Conservation (phyloP, 2,888 invertebrate genomes). For the Ceraclea dissimilis region DNA sequence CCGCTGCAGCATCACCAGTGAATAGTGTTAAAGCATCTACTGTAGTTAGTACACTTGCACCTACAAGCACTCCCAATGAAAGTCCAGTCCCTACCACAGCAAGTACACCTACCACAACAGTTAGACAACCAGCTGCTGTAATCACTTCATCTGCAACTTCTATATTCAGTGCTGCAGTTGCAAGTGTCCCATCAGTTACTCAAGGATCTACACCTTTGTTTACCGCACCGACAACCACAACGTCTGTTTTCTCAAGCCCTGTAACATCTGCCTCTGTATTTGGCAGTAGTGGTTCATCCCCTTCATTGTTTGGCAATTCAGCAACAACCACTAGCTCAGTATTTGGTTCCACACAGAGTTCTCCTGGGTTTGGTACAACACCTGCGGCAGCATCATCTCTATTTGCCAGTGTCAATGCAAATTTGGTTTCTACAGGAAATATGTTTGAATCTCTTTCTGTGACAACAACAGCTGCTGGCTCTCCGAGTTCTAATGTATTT, state of each 20-base stretch:
- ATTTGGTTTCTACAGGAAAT: slow-evolving; percentile 15
- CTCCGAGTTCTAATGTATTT: slow-evolving; percentile 14
- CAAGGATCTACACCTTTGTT: slow-evolving; percentile 27
- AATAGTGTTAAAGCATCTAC: too few relatives aligned
- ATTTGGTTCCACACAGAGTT: slow-evolving; percentile 10
- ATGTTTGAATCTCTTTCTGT: slow-evolving; percentile 31
- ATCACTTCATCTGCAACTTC: slow-evolving; percentile 15
- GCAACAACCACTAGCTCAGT: slow-evolving; percentile 17
- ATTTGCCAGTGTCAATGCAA: slow-evolving; percentile 19
- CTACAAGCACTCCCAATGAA: slow-evolving; percentile 27
- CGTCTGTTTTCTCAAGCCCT: slow-evolving; percentile 25
- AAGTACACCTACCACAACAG: slow-evolving; percentile 21
- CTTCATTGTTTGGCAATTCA: slow-evolving; percentile 23
- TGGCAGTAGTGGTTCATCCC: slow-evolving; percentile 24
- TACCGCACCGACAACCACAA: slow-evolving; percentile 25
- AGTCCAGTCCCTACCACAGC: slow-evolving; percentile 22
- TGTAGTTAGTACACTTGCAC: slow-evolving; percentile 21
- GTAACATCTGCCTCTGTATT: slow-evolving; percentile 31
- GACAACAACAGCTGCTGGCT: slow-evolving; percentile 28
- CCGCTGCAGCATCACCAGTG: slow-evolving; percentile 4
- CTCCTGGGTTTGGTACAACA: slow-evolving; percentile 2
- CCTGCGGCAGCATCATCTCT: slow-evolving; percentile 15
- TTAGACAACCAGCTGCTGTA: background rate
- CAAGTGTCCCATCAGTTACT: slow-evolving; percentile 21
- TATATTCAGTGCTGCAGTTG: slow-evolving; percentile 15